A percentile compares a stretch with the other conserved stretches of the same genome.
Evolutionary conservation across 2,888 invertebrate genomes (phyloP).

Genomic region (Leptinotarsa peninsularis): DNA sequence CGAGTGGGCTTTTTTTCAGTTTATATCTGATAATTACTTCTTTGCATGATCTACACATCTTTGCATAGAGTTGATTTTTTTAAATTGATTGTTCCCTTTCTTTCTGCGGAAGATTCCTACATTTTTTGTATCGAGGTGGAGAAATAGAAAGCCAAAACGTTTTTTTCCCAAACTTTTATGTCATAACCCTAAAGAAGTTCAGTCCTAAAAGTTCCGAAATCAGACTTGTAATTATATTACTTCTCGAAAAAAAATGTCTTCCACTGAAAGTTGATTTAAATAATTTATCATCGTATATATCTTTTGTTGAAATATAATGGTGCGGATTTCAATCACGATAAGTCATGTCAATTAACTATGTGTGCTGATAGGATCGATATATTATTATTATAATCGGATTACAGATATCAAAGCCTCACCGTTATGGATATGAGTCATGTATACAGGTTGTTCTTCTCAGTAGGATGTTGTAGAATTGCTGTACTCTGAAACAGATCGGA

Average conservation of each 20-base stretch:
- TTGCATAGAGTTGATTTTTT: too few species aligned
- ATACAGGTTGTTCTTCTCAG: background rate
- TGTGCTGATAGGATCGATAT: conserved; percentile 23
- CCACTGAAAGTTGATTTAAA: background rate
- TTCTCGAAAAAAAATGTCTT: background rate
- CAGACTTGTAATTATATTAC: background rate
- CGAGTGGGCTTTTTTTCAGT: too few species aligned
- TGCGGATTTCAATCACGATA: conserved; percentile 26
- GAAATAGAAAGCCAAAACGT: too few species aligned
- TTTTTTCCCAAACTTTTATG: too few species aligned
- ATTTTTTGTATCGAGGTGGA: too few species aligned
- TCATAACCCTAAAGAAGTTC: too few species aligned
- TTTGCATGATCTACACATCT: too few species aligned
- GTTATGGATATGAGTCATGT: conserved; percentile 5
- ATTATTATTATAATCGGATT: conserved; percentile 27
- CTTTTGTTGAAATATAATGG: conserved; percentile 21
- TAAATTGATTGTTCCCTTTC: too few species aligned
- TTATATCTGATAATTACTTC: too few species aligned
- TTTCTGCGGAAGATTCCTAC: too few species aligned
- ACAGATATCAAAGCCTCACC: background rate
- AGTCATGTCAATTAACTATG: conserved; percentile 16
- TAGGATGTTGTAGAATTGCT: background rate
- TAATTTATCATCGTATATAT: background rate
- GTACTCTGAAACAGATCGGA: background rate
- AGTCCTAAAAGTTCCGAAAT: too few species aligned